Conservation (phyloP, 2,113 vertebrate genomes). For the Bucco capensis region DNA sequence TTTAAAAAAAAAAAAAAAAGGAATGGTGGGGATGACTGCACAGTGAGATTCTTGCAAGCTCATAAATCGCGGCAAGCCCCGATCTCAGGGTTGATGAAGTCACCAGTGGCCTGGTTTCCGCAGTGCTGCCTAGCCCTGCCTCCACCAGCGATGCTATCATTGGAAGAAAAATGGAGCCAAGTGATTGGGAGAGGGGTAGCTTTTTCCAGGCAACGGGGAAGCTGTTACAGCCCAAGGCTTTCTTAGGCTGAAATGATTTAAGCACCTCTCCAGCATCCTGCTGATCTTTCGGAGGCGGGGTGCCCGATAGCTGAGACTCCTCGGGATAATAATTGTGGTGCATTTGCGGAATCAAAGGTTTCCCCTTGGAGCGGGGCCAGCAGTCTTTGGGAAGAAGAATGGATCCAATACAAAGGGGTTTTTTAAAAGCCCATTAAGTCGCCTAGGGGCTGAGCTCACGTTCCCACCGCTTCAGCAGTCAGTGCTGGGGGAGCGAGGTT, state of each 20-base stretch:
- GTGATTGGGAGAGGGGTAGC: neutral
- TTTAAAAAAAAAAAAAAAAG: no score
- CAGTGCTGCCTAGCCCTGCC: neutral
- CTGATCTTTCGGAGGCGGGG: slow-evolving; percentile 4
- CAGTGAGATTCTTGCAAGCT: neutral
- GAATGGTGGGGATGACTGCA: neutral
- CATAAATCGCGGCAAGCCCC: neutral
- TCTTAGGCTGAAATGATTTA: slow-evolving; percentile 47
- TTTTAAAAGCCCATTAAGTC: slow-evolving; percentile 50
- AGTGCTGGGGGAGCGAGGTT: neutral
- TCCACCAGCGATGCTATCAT: neutral
- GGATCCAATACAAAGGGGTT: slow-evolving; percentile 21
- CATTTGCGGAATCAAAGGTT: slow-evolving; percentile 58
- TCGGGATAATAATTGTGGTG: slow-evolving; percentile 43
- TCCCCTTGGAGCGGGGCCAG: slow-evolving; percentile 36
- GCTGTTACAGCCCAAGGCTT: slow-evolving; percentile 8
- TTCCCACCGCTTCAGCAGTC: neutral
- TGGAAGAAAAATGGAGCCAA: neutral
- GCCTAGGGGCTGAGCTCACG: slow-evolving; percentile 28
- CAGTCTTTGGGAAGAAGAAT: slow-evolving; percentile 50
- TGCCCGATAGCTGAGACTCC: slow-evolving; percentile 10
- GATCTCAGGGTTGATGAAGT: neutral
- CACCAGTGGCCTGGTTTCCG: neutral
- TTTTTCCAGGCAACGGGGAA: neutral
- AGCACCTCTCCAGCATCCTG: slow-evolving; percentile 20